Evolutionary conservation across 2,113 vertebrate genomes (phyloP).

Genomic region (Ploceus nigricollis): DNA sequence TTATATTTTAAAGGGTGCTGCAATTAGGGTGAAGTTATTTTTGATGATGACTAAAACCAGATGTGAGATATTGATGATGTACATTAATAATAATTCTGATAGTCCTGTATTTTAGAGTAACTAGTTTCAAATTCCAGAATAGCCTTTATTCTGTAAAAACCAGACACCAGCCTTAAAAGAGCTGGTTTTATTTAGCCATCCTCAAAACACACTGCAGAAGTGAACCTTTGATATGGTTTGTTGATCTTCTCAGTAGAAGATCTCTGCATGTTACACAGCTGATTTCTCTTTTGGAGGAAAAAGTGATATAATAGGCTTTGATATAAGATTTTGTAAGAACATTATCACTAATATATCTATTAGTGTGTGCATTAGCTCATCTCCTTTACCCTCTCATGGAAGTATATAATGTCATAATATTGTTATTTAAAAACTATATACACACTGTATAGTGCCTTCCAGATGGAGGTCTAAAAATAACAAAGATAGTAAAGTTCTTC

Average conservation of each 20-base stretch:
- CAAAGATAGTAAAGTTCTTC: not conserved
- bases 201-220: not conserved
- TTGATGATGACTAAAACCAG: not conserved
- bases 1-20: not conserved
- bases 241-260: not conserved
- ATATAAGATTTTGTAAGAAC: not conserved
- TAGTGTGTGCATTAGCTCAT: not conserved
- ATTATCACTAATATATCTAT: not conserved
- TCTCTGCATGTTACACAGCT: not conserved
- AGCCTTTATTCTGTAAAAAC: not conserved
- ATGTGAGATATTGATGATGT: not conserved
- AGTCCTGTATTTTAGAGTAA: not conserved
- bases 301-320: not conserved
- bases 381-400: not conserved
- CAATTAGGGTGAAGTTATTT: not conserved
- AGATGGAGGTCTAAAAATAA: slow-evolving; percentile 1
- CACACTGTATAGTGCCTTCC: not conserved
- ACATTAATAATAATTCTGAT: not conserved
- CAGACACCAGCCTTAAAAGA: not conserved
- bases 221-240: not conserved
- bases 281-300: not conserved
- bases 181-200: not conserved
- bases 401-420: not conserved
- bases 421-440: not conserved
- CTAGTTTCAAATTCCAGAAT: not conserved